Conservation (phyloP, 2,113 vertebrate genomes). For the Rhizomys pruinosus region DNA sequence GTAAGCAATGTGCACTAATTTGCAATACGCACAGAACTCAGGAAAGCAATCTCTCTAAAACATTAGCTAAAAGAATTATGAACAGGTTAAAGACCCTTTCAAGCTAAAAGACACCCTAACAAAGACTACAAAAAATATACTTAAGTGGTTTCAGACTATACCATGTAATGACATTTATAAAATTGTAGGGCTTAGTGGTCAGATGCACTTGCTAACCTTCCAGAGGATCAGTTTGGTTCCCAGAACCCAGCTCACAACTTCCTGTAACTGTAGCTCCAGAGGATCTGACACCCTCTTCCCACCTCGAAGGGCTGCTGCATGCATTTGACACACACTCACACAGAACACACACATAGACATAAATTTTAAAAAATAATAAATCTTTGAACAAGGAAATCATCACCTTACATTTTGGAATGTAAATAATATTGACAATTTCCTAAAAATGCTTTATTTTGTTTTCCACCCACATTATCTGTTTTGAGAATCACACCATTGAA, state of each 20-base stretch:
- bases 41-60: slow-evolving; percentile 21
- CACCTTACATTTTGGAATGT: not conserved
- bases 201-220: not conserved
- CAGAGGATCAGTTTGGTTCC: not conserved
- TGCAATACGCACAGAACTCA: not conserved
- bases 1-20: not conserved
- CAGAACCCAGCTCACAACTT: not conserved
- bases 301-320: no score
- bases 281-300: not conserved
- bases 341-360: not conserved
- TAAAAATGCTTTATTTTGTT: not conserved
- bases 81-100: not conserved
- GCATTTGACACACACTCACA: not conserved
- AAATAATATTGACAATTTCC: not conserved
- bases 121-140: not conserved
- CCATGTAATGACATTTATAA: slow-evolving; percentile 2
- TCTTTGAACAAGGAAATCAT: not conserved
- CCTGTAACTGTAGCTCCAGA: not conserved
- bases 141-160: not conserved
- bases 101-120: not conserved
- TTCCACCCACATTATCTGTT: not conserved
- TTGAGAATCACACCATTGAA: not conserved
- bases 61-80: not conserved
- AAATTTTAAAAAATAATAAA: not conserved
- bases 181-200: not conserved